Conservation (phyloP, 2,797 vertebrate genomes). For the Podarcis lilfordi region DNA sequence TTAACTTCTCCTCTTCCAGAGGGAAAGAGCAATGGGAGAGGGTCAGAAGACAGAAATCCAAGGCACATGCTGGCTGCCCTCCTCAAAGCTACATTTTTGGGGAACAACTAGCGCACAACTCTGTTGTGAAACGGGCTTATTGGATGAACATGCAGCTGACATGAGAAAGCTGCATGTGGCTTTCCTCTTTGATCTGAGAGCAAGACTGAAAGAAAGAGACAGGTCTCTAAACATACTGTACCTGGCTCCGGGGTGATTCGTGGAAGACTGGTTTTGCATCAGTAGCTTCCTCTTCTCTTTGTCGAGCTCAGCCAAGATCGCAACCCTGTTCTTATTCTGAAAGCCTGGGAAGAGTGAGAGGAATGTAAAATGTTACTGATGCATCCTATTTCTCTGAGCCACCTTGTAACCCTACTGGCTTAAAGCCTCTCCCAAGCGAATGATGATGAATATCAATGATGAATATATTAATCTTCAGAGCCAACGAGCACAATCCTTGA, state of each 20-base stretch:
- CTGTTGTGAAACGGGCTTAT: rapidly evolving
- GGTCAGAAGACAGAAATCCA: not conserved
- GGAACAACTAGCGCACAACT: constrained; percentile 11
- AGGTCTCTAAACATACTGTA: constrained; percentile 68
- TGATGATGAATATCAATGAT: constrained; percentile 30
- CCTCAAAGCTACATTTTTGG: not conserved
- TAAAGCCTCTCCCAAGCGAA: constrained; percentile 47
- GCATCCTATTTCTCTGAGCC: constrained; percentile 36
- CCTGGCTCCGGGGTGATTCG: constrained; percentile 95
- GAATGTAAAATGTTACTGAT: constrained; percentile 53
- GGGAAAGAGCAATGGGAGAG: not conserved
- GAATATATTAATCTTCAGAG: constrained; percentile 47
- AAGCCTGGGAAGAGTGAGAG: constrained; percentile 80
- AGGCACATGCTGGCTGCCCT: not conserved
- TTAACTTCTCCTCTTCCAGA: constrained; percentile 11
- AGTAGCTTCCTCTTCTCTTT: constrained; percentile 93
- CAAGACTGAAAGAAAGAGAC: constrained; percentile 31
- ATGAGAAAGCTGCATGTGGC: not conserved
- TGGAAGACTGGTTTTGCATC: constrained; percentile 90
- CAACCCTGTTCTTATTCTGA: constrained; percentile 93
- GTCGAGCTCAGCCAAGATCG: constrained; percentile 95
- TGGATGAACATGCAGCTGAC: constrained; percentile 14
- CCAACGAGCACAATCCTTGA: constrained; percentile 23
- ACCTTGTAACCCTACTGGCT: constrained; percentile 37
- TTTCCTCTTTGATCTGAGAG: constrained; percentile 2